phyloP scores from a whole-genome alignment of 2,113 vertebrate genomes.

The Clarias macrocephalus region DNA sequence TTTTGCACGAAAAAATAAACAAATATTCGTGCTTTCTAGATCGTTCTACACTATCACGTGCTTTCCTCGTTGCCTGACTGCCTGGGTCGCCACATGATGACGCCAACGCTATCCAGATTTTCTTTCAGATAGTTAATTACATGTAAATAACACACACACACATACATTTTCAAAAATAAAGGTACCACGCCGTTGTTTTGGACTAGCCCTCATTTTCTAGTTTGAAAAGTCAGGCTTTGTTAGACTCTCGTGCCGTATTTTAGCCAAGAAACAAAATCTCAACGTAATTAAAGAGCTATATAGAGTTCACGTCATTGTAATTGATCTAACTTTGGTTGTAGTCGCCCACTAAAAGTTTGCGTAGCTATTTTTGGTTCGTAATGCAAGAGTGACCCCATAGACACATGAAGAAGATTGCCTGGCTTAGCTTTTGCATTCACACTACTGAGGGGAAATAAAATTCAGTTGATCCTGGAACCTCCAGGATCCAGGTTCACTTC shows the following conservation, averaged over 20 bases:
- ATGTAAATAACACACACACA: no score
- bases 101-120: no score
- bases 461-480: not conserved
- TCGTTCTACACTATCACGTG: not conserved
- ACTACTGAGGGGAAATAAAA: not conserved
- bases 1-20: not conserved
- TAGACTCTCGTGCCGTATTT: not conserved
- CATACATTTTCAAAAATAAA: not conserved
- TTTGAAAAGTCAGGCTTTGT: not conserved
- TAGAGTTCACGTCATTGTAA: no score
- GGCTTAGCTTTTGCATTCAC: not conserved
- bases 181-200: not conserved
- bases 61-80: not conserved
- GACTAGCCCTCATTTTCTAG: not conserved
- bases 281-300: not conserved
- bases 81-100: not conserved
- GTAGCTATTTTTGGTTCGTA: not conserved
- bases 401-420: not conserved
- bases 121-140: not conserved
- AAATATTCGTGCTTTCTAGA: not conserved
- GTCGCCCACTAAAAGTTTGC: no score
- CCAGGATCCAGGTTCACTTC: no score
- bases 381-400: not conserved
- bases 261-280: not conserved
- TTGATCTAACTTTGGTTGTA: not conserved